Percentiles rank a stretch among this genome's conserved stretches.
phyloP scores from a whole-genome alignment of 1,140 invertebrate genomes.

The Marisa cornuarietis region DNA sequence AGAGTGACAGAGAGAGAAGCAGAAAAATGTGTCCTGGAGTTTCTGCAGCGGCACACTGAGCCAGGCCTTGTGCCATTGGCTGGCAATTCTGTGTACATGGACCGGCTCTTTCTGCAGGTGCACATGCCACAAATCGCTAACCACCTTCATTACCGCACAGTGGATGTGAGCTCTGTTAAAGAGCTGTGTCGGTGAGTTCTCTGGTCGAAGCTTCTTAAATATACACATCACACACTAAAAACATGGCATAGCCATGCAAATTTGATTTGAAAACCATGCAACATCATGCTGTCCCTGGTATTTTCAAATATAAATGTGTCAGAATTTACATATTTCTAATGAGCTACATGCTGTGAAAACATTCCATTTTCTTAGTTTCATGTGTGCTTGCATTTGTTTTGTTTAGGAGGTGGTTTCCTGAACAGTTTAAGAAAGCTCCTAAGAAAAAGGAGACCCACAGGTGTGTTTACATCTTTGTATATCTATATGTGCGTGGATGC shows the following conservation, averaged over 20 bases:
- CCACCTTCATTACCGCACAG: constrained; percentile 90
- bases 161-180: constrained; percentile 92
- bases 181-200: constrained; percentile 75
- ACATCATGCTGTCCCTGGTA: not conserved
- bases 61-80: constrained; percentile 78
- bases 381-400: constrained; percentile 25
- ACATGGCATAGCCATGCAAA: not conserved
- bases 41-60: constrained; percentile 77
- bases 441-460: constrained; percentile 76
- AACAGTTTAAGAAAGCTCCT: constrained; percentile 71
- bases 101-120: constrained; percentile 68
- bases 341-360: too few species aligned
- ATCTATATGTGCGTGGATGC: not conserved
- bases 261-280: not conserved
- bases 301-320: not conserved
- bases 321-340: too few species aligned
- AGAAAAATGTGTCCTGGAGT: constrained; percentile 78
- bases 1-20: constrained; percentile 74
- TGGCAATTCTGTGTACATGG: constrained; percentile 90
- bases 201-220: not conserved
- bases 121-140: constrained; percentile 69
- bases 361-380: not conserved
- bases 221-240: not conserved
- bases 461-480: constrained; percentile 32
- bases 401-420: constrained; percentile 77